Evolutionary conservation across 2,888 invertebrate species (phyloP), one percentile per base, ranked within the genome.

Genomic region (Drosophila cracens): DNA sequence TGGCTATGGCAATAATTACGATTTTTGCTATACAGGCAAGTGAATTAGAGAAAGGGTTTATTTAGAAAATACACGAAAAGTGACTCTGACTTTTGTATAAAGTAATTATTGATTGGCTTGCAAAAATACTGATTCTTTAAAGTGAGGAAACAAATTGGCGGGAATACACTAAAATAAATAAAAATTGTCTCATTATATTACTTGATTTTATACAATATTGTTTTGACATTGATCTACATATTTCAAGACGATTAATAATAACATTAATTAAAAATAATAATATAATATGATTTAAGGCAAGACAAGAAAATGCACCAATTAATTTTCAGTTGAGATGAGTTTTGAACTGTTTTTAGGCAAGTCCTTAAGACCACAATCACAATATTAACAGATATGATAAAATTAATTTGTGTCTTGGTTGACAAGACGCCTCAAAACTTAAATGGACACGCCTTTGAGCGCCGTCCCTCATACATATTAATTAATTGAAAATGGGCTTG

Each of bases 401-500:
- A 16, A 27, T 36, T 27, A n/a, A 54, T 61, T 61, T 43, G 29
- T 5, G 13, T 48, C 34, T 38, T 2, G 27, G 13, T 49, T 67
- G 60, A 67, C 59, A 57, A 65, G 52, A n/a, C 29, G 67, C 38
- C 51, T 38, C 63, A 27, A 48, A 59, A 53, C 57, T 49, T 40
- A 43, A 49, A n/a, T 11, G 27, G 34, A 51, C 34, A 70, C 79
- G 79, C 70, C 78, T 68, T 33, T 21, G 6, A 11, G 38, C 16
- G 11, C 38, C 61, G 51, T 48, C 69, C 51, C 8, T 78, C 71
- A 79, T 83, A 81, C 75, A 85, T 84, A 89, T 88, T 89, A 89
- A 87, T 91, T 83, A 82, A 76, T 73, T 70, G 48, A 71, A 59
- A 71, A 53, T 74, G 70, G 56, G 25, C 51, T 70, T 43, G 63